These are phyloP conservation scores for Bemisia tabaci DNA, from an alignment of 1,140 invertebrate genomes.

Conservation along the genomic window DNA sequence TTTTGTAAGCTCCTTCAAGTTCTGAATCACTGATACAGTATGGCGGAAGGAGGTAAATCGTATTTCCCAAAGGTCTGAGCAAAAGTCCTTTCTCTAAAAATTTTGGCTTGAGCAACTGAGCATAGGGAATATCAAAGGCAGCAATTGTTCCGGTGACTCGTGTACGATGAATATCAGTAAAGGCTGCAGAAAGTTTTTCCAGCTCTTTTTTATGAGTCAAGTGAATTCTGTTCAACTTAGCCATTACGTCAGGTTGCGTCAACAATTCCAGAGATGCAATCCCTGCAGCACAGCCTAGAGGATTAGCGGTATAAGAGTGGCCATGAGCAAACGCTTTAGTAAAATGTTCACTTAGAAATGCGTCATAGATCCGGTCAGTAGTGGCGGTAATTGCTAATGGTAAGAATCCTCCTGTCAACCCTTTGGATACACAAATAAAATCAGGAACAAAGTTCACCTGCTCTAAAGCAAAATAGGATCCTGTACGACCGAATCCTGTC, in stretches of 20 bases:
- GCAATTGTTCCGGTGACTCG: constrained; percentile 10
- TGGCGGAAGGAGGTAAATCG: constrained; percentile 11
- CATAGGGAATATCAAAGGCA: constrained; percentile 3
- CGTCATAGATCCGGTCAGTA: constrained; percentile 12
- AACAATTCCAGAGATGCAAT: constrained; percentile 2
- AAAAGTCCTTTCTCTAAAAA: constrained; percentile 6
- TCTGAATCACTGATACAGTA: constrained; percentile 2
- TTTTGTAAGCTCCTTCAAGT: not conserved
- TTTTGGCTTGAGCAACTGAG: not conserved
- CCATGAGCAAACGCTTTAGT: constrained; percentile 9
- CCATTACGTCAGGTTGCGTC: not conserved
- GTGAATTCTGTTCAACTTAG: not conserved
- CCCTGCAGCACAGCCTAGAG: constrained; percentile 9
- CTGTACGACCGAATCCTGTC: constrained; percentile 24
- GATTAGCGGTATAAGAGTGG: constrained; percentile 9
- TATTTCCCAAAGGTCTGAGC: constrained; percentile 6
- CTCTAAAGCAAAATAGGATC: constrained; percentile 19
- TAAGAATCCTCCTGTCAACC: constrained; percentile 21
- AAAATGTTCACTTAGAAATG: not conserved
- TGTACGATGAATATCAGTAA: not conserved
- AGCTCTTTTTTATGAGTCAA: not conserved
- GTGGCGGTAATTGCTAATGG: constrained; percentile 17
- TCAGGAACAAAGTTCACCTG: constrained; percentile 17
- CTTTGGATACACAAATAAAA: constrained; percentile 21
- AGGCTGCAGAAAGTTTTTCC: not conserved